Evolutionary conservation across 2,888 invertebrate genomes (phyloP), one percentile per base, ranked within the genome.

Genomic region (Metopia argyrocephala): DNA sequence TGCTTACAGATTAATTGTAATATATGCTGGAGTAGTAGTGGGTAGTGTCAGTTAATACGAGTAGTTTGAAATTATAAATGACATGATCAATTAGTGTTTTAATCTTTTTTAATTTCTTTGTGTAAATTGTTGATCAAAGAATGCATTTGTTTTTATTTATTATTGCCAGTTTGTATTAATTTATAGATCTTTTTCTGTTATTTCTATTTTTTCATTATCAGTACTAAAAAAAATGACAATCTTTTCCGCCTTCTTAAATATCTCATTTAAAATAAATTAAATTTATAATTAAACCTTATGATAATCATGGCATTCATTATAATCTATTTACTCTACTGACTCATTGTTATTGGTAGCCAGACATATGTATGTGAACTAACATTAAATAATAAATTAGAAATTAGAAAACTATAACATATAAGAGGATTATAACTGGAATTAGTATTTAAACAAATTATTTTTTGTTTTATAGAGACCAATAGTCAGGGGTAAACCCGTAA

Each of bases 171-270:
- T 38, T 15, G 38, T 15, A 38, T 38, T 38, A 38, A 38, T 38
- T 38, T 12, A 38, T 38, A 38, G 12, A 3, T 3, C 0, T 15
- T 38, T 38, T n/a, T n/a, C n/a, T n/a, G n/a, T n/a, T n/a, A n/a
- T n/a, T n/a, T n/a, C n/a, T n/a, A n/a, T n/a, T n/a, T n/a, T n/a
- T n/a, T n/a, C n/a, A n/a, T n/a, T n/a, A n/a, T n/a, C n/a, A n/a
- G n/a, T n/a, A n/a, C n/a, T n/a, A n/a, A n/a, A n/a, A n/a, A n/a
- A n/a, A n/a, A 38, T 12, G 28, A 31, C 61, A 50, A 23, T 70
- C 5, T 50, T 50, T 61, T 61, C 27, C 50, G 61, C 61, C 18
- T 46, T 62, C 7, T n/a, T n/a, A 25, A 46, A 25, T 45, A 25
- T 45, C 25, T 38, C 38, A 38, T 38, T 38, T 38, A 38, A 38